These are phyloP conservation scores for Coryphaenoides rupestris DNA, from an alignment of 2,113 vertebrate species.

Conservation along the genomic window DNA sequence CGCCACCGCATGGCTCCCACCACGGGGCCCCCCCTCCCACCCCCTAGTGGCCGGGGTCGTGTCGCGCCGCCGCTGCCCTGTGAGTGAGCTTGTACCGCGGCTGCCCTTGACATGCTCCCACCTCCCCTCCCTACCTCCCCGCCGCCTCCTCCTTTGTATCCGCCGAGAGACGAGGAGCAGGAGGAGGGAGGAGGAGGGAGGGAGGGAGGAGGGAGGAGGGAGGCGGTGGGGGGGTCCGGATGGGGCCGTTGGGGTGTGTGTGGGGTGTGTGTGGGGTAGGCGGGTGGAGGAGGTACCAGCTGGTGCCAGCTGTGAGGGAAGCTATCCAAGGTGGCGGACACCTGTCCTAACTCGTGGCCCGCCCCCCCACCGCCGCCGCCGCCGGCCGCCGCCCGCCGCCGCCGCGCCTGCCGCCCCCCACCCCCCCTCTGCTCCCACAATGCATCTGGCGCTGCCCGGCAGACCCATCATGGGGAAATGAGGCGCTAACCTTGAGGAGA, in stretches of 20 bases:
- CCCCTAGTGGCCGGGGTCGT: constrained; percentile 76
- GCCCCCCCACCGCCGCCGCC: neutral
- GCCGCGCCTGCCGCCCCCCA: neutral
- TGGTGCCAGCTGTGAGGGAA: constrained; percentile 75
- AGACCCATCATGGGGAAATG: constrained; percentile 77
- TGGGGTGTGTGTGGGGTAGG: too few species aligned
- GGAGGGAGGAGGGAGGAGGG: constrained; percentile 54
- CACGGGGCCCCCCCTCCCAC: too few species aligned
- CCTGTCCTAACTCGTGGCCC: constrained; percentile 69
- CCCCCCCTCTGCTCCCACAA: constrained; percentile 71
- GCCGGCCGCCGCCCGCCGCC: neutral
- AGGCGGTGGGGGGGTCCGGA: constrained; percentile 68
- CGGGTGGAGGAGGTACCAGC: too few species aligned
- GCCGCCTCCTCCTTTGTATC: constrained; percentile 35
- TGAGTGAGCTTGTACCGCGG: constrained; percentile 75
- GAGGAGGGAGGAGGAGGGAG: constrained; percentile 27
- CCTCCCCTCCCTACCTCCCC: constrained; percentile 24
- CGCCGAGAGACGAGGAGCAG: constrained; percentile 58
- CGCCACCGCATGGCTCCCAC: constrained; percentile 67
- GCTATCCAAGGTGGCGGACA: constrained; percentile 76
- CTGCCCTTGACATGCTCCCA: constrained; percentile 73
- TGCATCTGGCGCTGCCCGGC: constrained; percentile 72
- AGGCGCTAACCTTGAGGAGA: constrained; percentile 78
- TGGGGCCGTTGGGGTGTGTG: constrained; percentile 73
- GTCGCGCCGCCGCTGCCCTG: constrained; percentile 75